Conservation (phyloP, 2,888 invertebrate species). For the Xestia ashworthii region DNA sequence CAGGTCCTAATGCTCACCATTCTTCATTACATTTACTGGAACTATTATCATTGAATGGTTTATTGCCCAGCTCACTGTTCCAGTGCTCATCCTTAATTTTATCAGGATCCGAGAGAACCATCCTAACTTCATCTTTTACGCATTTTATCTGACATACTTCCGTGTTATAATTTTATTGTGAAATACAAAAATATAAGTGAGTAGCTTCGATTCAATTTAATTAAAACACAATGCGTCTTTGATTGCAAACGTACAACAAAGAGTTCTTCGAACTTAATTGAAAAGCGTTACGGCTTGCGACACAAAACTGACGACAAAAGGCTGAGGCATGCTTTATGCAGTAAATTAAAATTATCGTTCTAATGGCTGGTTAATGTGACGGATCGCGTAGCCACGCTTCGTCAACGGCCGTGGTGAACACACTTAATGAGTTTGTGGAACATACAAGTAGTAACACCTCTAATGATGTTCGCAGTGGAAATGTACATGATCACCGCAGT, state of each 20-base stretch:
- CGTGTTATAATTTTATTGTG: not conserved
- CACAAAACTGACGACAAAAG: conserved; percentile 37
- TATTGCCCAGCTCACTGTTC: no score
- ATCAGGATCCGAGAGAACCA: no score
- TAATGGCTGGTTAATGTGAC: conserved; percentile 66
- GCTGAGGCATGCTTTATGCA: conserved; percentile 50
- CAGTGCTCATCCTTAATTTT: no score
- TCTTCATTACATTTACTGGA: no score
- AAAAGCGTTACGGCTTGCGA: conserved; percentile 45
- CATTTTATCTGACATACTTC: not conserved
- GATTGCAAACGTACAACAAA: conserved; percentile 38
- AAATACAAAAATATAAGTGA: not conserved
- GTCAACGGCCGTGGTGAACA: conserved; percentile 56
- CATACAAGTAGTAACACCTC: conserved; percentile 40
- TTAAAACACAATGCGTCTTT: conserved; percentile 48
- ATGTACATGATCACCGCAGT: conserved; percentile 51
- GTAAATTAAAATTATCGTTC: conserved; percentile 67
- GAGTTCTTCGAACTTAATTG: conserved; percentile 55
- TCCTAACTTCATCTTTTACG: no score
- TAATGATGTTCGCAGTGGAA: conserved; percentile 50
- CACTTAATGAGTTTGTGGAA: conserved; percentile 64
- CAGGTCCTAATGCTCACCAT: no score
- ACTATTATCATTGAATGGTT: no score
- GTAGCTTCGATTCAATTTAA: conserved; percentile 12
- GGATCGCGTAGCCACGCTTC: conserved; percentile 65